Percentiles rank a stretch among this genome's conserved stretches.
Evolutionary conservation across 2,888 invertebrate genomes (phyloP).

Genomic region (Venustoraphidia nigricollis): DNA sequence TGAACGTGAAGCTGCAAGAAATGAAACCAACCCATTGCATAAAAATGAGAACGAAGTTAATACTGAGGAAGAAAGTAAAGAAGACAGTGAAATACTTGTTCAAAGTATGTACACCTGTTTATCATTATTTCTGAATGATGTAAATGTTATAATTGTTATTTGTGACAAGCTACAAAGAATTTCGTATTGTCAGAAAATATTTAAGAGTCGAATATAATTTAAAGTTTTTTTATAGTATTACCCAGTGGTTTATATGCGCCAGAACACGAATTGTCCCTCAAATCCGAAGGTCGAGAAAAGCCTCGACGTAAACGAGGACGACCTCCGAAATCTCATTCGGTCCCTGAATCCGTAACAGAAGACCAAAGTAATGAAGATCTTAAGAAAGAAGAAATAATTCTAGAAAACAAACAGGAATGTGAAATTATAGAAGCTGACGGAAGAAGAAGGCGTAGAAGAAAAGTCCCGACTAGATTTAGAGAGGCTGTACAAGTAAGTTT

Average conservation of each 20-base stretch:
- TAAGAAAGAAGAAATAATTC: conserved; percentile 14
- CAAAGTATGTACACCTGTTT: conserved; percentile 26
- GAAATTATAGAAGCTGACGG: conserved; percentile 27
- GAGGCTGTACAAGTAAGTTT: conserved; percentile 43
- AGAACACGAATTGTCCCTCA: conserved; percentile 46
- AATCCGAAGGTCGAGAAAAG: conserved; percentile 46
- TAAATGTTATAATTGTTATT: background rate
- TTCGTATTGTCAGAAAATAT: background rate
- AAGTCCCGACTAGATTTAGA: conserved; percentile 43
- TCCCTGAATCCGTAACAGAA: conserved; percentile 11
- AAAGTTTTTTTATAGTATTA: conserved; percentile 29
- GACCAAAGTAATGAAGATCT: conserved; percentile 14
- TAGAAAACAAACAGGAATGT: conserved; percentile 11
- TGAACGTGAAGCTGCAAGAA: conserved; percentile 13
- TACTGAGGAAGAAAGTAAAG: conserved; percentile 25
- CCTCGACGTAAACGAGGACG: conserved; percentile 54
- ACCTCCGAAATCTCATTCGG: conserved; percentile 41
- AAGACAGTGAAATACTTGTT: conserved; percentile 31
- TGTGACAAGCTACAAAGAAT: background rate
- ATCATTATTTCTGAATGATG: too few species aligned
- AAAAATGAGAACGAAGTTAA: conserved; percentile 23
- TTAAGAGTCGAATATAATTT: background rate
- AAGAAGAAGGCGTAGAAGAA: conserved; percentile 39
- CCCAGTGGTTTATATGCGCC: conserved; percentile 44
- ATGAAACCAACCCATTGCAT: conserved; percentile 16